Conservation (phyloP, 2,888 invertebrate species). For the Cyclophora punctaria region DNA sequence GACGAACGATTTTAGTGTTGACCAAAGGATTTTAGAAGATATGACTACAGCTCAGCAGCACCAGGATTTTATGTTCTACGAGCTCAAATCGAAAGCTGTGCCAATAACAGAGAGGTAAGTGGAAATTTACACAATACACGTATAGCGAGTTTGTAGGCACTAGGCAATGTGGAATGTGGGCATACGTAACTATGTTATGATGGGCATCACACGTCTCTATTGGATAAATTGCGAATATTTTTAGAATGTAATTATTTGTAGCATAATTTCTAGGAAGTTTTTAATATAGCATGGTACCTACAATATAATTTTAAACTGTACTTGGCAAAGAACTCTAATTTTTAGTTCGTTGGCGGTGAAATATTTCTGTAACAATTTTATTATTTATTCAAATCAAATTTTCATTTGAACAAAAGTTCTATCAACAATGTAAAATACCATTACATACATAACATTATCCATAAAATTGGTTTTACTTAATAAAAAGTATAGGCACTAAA, state of each 20-base stretch:
- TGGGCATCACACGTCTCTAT: too few species aligned
- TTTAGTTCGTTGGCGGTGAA: too few species aligned
- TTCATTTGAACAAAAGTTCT: background rate
- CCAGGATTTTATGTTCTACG: slow-evolving; percentile 78
- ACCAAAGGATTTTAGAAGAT: slow-evolving; percentile 72
- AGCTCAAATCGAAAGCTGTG: slow-evolving; percentile 76
- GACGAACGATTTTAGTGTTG: slow-evolving; percentile 69
- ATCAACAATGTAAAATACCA: background rate
- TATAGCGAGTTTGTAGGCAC: slow-evolving; percentile 1
- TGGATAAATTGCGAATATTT: slow-evolving; percentile 53
- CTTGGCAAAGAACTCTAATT: slow-evolving; percentile 62
- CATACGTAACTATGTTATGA: slow-evolving; percentile 23
- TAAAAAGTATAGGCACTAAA: background rate
- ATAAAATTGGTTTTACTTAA: background rate
- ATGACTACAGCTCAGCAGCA: slow-evolving; percentile 71
- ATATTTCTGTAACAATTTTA: slow-evolving; percentile 21
- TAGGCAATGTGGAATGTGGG: slow-evolving; percentile 3
- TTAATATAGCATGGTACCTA: slow-evolving; percentile 47
- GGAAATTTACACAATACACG: slow-evolving; percentile 23
- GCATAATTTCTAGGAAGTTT: slow-evolving; percentile 64
- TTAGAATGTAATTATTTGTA: slow-evolving; percentile 53
- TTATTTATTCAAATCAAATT: background rate
- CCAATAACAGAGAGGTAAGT: slow-evolving; percentile 75
- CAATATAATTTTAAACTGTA: slow-evolving; percentile 44
- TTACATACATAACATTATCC: background rate